Evolutionary conservation across 2,113 vertebrate genomes (phyloP).

Genomic region (Casuarius casuarius): DNA sequence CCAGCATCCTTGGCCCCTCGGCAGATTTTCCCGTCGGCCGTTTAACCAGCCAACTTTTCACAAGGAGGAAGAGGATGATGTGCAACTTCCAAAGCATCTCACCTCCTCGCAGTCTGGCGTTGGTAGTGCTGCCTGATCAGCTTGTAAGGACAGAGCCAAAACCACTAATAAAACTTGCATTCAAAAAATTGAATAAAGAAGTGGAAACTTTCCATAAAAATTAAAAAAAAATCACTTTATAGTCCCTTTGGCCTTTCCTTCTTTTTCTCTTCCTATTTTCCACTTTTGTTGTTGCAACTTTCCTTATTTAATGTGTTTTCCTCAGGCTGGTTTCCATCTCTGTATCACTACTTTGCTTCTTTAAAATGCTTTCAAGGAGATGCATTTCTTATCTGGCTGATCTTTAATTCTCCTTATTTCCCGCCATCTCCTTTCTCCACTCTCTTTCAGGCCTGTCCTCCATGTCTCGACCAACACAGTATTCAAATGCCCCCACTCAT

Average conservation of each 20-base stretch:
- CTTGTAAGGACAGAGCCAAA: slow-evolving; percentile 21
- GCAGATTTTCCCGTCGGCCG: neutral
- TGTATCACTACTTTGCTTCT: neutral
- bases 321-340: neutral
- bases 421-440: neutral
- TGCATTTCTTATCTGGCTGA: neutral
- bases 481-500: neutral
- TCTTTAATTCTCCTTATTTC: neutral
- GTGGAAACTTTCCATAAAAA: slow-evolving; percentile 11
- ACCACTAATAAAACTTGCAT: slow-evolving; percentile 20
- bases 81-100: neutral
- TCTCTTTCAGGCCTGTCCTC: neutral
- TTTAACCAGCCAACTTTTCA: neutral
- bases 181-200: slow-evolving; percentile 4
- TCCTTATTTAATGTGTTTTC: neutral
- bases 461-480: neutral
- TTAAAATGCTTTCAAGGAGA: neutral
- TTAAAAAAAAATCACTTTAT: neutral
- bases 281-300: neutral
- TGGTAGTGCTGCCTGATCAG: neutral
- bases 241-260: neutral
- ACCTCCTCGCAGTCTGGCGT: neutral
- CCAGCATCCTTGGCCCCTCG: neutral
- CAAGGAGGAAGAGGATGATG: neutral
- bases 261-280: slow-evolving; percentile 8